Conservation (phyloP, 2,797 vertebrate genomes). For the Fratercula arctica region DNA sequence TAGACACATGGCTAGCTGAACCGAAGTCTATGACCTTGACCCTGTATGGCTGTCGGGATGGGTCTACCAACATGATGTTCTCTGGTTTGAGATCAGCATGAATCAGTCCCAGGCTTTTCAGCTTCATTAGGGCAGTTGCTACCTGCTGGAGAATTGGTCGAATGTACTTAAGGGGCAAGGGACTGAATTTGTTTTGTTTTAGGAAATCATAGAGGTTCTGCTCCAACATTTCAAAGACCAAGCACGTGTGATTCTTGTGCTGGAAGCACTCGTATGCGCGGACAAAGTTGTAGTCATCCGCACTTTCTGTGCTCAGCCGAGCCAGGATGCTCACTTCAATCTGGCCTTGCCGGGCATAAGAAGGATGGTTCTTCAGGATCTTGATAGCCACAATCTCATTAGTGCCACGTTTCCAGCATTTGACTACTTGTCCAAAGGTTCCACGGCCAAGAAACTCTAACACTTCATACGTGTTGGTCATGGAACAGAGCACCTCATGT, state of each 20-base stretch:
- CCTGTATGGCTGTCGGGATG: conserved; percentile 94
- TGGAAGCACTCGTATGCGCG: conserved; percentile 98
- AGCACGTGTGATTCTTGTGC: conserved; percentile 99
- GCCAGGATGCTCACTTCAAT: conserved; percentile 99
- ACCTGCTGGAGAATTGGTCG: conserved; percentile 97
- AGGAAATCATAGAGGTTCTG: conserved; percentile 99
- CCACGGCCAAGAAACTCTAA: conserved; percentile 96
- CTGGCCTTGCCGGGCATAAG: conserved; percentile 96
- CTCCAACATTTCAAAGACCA: conserved; percentile 99
- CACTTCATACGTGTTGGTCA: conserved; percentile 98
- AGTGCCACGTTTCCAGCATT: conserved; percentile 99
- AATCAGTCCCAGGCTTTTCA: conserved; percentile 97
- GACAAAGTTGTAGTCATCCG: conserved; percentile 98
- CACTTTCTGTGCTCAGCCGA: conserved; percentile 95
- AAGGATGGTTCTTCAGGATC: conserved; percentile 98
- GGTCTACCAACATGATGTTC: conserved; percentile 99
- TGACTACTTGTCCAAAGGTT: conserved; percentile 98
- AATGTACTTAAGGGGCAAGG: conserved; percentile 96
- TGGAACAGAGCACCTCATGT: conserved; percentile 98
- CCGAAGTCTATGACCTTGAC: conserved; percentile 99
- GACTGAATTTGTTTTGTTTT: conserved; percentile 99
- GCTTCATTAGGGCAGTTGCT: conserved; percentile 96
- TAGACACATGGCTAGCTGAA: conserved; percentile 97
- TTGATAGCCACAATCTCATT: conserved; percentile 99
- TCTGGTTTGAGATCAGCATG: conserved; percentile 98